These are phyloP conservation scores for Nephrocerus scutellatus DNA, from an alignment of 2,888 invertebrate genomes.

Conservation along the genomic window DNA sequence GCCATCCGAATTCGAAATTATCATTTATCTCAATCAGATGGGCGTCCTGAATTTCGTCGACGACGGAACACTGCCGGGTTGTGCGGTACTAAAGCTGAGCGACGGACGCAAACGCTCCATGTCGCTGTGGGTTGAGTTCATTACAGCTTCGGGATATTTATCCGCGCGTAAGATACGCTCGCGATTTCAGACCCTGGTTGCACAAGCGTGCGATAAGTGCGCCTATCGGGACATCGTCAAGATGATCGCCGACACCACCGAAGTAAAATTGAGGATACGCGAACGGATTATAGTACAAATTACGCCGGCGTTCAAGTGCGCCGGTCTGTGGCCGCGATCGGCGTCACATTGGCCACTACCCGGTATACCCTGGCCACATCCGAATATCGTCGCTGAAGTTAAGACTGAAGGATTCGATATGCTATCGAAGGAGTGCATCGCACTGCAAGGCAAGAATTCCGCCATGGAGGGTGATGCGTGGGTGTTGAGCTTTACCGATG, in stretches of 20 bases:
- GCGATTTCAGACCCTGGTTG: constrained; percentile 83
- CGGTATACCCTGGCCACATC: constrained; percentile 89
- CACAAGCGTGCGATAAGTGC: constrained; percentile 89
- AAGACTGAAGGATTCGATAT: constrained; percentile 95
- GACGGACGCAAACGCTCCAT: constrained; percentile 94
- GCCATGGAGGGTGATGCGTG: constrained; percentile 96
- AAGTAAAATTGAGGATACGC: constrained; percentile 82
- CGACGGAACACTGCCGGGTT: constrained; percentile 87
- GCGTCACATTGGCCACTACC: constrained; percentile 92
- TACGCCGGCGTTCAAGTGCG: constrained; percentile 90
- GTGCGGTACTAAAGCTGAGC: constrained; percentile 88
- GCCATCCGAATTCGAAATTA: constrained; percentile 90
- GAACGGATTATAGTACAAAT: constrained; percentile 92
- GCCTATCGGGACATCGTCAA: constrained; percentile 88
- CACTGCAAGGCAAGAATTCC: constrained; percentile 78
- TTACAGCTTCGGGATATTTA: constrained; percentile 91
- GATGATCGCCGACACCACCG: constrained; percentile 92
- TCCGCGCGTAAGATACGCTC: constrained; percentile 94
- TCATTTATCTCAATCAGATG: constrained; percentile 95
- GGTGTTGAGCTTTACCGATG: constrained; percentile 86
- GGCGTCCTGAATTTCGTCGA: constrained; percentile 98
- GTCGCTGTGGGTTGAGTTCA: constrained; percentile 98
- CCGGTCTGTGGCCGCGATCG: constrained; percentile 89
- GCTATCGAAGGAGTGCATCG: constrained; percentile 79
- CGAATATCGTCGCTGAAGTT: constrained; percentile 85